These are phyloP conservation scores for Pelecanoides urinatrix DNA, from an alignment of 2,113 vertebrate species.

Conservation along the genomic window DNA sequence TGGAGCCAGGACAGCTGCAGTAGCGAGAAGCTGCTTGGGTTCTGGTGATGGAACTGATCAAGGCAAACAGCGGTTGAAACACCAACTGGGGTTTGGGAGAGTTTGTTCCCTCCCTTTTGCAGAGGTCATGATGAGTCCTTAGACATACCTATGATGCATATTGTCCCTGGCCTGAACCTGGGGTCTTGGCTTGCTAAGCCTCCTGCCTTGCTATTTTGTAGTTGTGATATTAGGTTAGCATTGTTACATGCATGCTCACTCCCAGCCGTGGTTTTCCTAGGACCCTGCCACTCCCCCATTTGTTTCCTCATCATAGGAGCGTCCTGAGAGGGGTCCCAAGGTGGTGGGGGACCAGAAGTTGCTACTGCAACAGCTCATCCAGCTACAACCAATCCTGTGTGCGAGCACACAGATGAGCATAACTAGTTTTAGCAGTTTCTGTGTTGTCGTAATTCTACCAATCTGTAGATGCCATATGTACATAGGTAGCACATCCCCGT, in stretches of 20 bases:
- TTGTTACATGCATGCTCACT: neutral
- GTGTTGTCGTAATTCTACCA: neutral
- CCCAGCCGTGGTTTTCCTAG: neutral
- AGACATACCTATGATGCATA: accelerated
- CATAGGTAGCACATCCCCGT: neutral
- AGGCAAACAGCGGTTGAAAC: neutral
- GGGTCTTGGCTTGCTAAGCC: neutral
- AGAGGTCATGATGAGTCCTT: neutral
- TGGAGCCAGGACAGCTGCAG: neutral
- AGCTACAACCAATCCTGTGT: neutral
- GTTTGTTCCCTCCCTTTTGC: neutral
- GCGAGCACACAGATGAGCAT: neutral
- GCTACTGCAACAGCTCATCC: neutral
- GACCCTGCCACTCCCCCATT: neutral
- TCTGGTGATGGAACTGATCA: neutral
- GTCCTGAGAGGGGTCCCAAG: neutral
- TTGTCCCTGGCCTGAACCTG: neutral
- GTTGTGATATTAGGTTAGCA: neutral
- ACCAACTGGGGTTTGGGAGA: neutral
- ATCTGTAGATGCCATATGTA: neutral
- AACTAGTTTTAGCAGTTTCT: neutral
- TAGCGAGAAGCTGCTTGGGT: neutral
- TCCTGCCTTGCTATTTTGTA: neutral
- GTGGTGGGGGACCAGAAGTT: neutral
- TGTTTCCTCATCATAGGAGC: neutral